These are phyloP conservation scores for Callyntrura guangdongensis DNA, from an alignment of 2,888 invertebrate genomes.

Conservation along the genomic window DNA sequence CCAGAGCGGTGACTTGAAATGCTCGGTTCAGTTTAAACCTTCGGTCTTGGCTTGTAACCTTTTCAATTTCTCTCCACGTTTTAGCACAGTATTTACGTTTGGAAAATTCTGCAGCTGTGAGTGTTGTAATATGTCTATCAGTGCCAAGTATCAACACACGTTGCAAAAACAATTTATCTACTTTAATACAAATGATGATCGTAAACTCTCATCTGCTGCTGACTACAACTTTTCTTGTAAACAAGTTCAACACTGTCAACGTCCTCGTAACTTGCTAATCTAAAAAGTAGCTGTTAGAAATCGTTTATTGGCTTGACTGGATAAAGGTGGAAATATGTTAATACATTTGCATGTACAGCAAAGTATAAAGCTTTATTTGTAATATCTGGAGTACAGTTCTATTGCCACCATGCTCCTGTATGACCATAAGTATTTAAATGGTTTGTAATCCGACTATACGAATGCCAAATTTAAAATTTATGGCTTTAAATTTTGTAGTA, in stretches of 20 bases:
- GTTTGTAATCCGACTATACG: background rate
- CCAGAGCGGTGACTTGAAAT: background rate
- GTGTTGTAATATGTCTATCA: too few species aligned
- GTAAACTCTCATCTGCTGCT: background rate
- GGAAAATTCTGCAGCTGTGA: too few species aligned
- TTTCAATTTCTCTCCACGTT: too few species aligned
- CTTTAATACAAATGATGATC: too few species aligned
- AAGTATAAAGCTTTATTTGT: too few species aligned
- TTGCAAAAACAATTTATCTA: background rate
- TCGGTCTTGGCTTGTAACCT: too few species aligned
- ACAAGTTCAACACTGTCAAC: constrained; percentile 43
- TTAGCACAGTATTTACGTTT: too few species aligned
- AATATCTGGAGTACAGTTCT: too few species aligned
- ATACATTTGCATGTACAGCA: background rate
- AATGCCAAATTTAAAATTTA: background rate
- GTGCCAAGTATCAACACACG: background rate
- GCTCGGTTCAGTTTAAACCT: too few species aligned
- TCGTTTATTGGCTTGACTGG: background rate
- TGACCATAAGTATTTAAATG: too few species aligned
- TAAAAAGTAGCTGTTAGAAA: background rate
- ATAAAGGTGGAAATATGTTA: background rate
- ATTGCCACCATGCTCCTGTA: too few species aligned
- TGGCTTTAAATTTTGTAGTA: background rate
- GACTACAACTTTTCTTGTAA: background rate
- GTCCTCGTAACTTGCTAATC: constrained; percentile 32